Base-by-base conservation (phyloP, 2,888 invertebrate genomes). In the Ornithoptera priamus region DNA sequence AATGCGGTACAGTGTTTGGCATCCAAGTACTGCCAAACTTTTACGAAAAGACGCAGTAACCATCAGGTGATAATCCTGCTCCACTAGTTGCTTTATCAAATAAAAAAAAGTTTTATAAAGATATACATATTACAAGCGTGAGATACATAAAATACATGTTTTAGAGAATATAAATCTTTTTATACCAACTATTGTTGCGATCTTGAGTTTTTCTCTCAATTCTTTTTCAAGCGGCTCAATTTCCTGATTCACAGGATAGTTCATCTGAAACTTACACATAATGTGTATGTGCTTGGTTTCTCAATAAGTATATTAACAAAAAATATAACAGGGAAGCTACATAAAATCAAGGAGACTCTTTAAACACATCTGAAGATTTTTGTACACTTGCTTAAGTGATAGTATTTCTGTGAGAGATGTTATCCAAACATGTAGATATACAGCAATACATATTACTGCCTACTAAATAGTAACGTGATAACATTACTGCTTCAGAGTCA, bases 211-310 rank as follows among this genome's bases (percentile, higher is more conserved):
- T 20, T 82, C 78, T 1, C 20, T 50, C 58, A 90, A 68, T 71
- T 90, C 89, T 0, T n/a, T 58, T 5, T 74, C 15, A 1, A 89
- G 73, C 22, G 75, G 72, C 0, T 59, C 61, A 2, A 74, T 69
- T 42, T 78, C 73, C 0, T 57, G 72, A 63, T 82, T 83, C 1
- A 89, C 88, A 2, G 90, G 89, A 68, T 85, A 89, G 18, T 78
- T 75, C 22, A 70, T 75, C 90, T 90, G 81, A 39, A 84, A 65
- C 53, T 15, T 36, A 30, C 5, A 80, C n/a, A 69, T 59, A 63
- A 46, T 12, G 46, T 46, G 15, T 42, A 10, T 42, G 10, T 42
- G 12, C 15, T 12, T 46, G 12, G 12, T 10, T 46, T 46, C 10
- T 46, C 15, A 12, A 15, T 46, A 46, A 46, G 3, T 4, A 46